A percentile compares a stretch with the other conserved stretches of the same genome.
Conservation (phyloP, 1,140 invertebrate genomes). For the Hirudo medicinalis region DNA sequence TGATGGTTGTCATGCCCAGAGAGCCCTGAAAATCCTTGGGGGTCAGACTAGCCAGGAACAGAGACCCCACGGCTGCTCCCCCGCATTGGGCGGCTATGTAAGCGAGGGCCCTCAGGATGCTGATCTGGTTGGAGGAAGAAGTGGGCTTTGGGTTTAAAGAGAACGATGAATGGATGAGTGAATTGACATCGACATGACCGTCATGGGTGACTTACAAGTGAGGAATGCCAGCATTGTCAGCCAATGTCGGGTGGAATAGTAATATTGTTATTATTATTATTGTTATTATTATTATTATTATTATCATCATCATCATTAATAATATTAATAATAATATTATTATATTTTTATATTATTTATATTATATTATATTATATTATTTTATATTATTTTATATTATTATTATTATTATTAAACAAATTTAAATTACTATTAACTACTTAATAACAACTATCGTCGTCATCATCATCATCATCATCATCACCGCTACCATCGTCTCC, state of each 20-base stretch:
- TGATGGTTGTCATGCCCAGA: slow-evolving; percentile 48
- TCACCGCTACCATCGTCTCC: background rate
- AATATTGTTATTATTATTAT: too few species aligned
- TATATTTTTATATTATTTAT: too few species aligned
- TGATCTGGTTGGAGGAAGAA: slow-evolving; percentile 26
- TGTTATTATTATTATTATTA: too few species aligned
- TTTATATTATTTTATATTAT: too few species aligned
- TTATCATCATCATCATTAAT: too few species aligned
- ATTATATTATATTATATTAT: too few species aligned
- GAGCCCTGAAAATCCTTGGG: slow-evolving; percentile 39
- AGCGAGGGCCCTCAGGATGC: slow-evolving; percentile 31
- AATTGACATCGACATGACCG: too few species aligned
- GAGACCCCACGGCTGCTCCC: slow-evolving; percentile 63
- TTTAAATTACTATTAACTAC: background rate
- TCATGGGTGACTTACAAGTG: too few species aligned
- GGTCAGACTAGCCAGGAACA: slow-evolving; percentile 48
- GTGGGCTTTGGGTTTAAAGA: background rate
- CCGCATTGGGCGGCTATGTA: slow-evolving; percentile 42
- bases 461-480: background rate
- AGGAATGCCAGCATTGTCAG: too few species aligned
- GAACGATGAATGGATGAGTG: background rate
- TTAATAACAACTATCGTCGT: background rate
- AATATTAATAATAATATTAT: too few species aligned
- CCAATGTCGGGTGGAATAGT: too few species aligned
- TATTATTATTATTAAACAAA: too few species aligned